phyloP scores from a whole-genome alignment of 2,888 invertebrate species.

The Cataglyphis altisquamis region DNA sequence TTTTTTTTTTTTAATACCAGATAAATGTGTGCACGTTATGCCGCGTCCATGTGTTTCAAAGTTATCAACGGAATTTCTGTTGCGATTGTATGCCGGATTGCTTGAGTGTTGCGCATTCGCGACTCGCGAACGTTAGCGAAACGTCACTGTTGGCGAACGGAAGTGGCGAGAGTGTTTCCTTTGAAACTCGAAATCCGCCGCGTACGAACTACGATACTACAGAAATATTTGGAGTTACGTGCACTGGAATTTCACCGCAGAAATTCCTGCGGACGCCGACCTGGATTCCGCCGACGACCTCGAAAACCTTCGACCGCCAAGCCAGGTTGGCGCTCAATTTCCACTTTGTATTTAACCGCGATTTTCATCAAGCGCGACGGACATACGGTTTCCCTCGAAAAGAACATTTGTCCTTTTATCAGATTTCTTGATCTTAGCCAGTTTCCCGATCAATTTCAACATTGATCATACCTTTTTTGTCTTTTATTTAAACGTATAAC shows the following conservation, averaged over 20 bases:
- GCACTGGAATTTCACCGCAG: constrained; percentile 71
- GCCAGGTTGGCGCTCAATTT: constrained; percentile 71
- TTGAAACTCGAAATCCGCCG: constrained; percentile 61
- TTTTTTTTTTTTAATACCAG: too few species aligned
- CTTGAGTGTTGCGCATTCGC: background rate
- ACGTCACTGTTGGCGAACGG: constrained; percentile 1
- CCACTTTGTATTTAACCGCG: constrained; percentile 68
- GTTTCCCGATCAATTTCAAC: background rate
- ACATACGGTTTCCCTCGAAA: constrained; percentile 18
- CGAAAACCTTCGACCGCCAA: constrained; percentile 73
- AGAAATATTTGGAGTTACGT: constrained; percentile 75
- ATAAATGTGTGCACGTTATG: too few species aligned
- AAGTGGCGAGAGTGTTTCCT: constrained; percentile 59
- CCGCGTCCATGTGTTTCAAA: background rate
- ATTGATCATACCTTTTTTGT: background rate
- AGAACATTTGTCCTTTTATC: constrained; percentile 6
- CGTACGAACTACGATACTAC: constrained; percentile 61
- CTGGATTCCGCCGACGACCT: constrained; percentile 78
- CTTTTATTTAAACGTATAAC: background rate
- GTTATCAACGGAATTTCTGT: constrained; percentile 18
- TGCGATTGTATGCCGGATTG: background rate
- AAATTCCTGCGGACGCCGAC: constrained; percentile 77
- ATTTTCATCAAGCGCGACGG: constrained; percentile 46
- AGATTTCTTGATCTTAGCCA: background rate
- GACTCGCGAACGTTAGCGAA: background rate